Conservation (phyloP, 1,140 invertebrate species). For the Trinorchestia longiramus region DNA sequence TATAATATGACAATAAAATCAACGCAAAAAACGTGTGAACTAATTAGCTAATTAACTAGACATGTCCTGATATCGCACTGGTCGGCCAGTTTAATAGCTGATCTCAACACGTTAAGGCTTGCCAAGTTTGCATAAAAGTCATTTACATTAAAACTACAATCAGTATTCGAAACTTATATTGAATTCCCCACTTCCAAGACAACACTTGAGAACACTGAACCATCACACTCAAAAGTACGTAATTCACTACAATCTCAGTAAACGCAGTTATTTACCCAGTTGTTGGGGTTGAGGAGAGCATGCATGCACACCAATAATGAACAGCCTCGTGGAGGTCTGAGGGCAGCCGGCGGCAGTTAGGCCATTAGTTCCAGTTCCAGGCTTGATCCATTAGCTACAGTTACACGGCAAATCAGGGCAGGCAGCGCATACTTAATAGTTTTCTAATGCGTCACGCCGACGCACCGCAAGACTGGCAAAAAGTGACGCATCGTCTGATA, state of each 20-base stretch:
- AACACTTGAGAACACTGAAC: too few species aligned
- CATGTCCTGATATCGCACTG: too few species aligned
- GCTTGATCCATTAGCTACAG: neutral
- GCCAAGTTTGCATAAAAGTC: too few species aligned
- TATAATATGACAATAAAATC: too few species aligned
- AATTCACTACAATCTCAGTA: neutral
- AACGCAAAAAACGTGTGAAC: too few species aligned
- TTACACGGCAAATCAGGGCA: slow-evolving; percentile 20
- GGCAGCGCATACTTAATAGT: neutral
- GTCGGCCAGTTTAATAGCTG: too few species aligned
- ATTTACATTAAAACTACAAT: too few species aligned
- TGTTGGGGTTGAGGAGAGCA: neutral
- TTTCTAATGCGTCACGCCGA: neutral
- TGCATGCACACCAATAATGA: neutral
- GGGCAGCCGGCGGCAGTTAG: slow-evolving; percentile 26
- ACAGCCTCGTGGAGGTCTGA: neutral
- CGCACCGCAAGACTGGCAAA: neutral
- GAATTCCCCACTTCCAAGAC: too few species aligned
- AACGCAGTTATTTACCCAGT: neutral
- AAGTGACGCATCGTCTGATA: neutral
- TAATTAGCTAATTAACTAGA: too few species aligned
- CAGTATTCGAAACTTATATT: too few species aligned
- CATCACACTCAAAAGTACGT: neutral
- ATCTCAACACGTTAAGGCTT: too few species aligned
- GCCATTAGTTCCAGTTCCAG: slow-evolving; percentile 17